Conservation (phyloP, 2,113 vertebrate species). For the Jaculus jaculus region DNA sequence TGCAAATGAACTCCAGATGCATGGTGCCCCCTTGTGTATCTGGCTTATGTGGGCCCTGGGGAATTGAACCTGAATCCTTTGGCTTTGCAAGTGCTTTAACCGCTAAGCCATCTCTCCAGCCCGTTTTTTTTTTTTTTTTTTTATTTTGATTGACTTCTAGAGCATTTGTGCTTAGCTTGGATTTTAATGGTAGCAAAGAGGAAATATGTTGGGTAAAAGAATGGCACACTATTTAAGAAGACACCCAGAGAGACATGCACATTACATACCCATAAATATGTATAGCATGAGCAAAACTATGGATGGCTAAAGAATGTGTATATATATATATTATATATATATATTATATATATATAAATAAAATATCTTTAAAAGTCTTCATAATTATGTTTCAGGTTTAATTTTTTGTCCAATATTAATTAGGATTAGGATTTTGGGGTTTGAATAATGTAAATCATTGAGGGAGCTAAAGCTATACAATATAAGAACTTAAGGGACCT, state of each 20-base stretch:
- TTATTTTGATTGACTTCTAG: background rate
- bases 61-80: too few species aligned
- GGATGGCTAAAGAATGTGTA: background rate
- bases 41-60: too few species aligned
- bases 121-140: too few species aligned
- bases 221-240: background rate
- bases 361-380: background rate
- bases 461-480: background rate
- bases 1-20: too few species aligned
- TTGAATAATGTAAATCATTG: constrained; percentile 21
- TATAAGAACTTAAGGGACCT: background rate
- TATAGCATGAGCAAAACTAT: background rate
- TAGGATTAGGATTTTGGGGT: background rate
- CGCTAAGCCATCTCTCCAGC: too few species aligned
- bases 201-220: background rate
- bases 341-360: too few species aligned
- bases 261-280: background rate
- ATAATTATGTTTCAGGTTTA: constrained; percentile 25
- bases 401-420: background rate
- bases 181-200: background rate
- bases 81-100: too few species aligned
- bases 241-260: background rate
- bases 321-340: too few species aligned
- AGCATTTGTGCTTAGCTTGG: background rate
- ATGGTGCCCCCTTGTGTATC: too few species aligned